phyloP scores from a whole-genome alignment of 2,797 vertebrate genomes.

The Gallirallus australis region DNA sequence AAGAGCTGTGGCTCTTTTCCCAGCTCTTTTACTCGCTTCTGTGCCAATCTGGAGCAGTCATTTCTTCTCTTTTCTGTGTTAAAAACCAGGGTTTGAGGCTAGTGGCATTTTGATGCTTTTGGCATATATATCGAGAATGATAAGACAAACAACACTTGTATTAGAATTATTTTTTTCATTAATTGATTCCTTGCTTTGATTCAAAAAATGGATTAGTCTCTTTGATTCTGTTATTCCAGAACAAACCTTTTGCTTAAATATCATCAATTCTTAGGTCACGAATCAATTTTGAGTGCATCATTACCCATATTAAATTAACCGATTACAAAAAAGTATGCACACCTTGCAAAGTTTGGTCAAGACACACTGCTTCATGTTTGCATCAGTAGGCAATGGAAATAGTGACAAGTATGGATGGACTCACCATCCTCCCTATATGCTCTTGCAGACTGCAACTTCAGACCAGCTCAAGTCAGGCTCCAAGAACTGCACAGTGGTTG shows the following conservation, averaged over 20 bases:
- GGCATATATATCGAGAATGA: neutral
- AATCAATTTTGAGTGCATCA: neutral
- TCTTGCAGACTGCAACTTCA: neutral
- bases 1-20: neutral
- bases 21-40: neutral
- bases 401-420: neutral
- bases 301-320: neutral
- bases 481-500: no score
- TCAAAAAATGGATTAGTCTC: neutral
- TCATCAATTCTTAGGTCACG: neutral
- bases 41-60: neutral
- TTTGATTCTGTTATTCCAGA: neutral
- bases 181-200: neutral
- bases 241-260: neutral
- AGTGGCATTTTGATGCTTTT: neutral
- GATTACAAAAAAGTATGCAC: fast-evolving
- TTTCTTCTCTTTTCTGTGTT: neutral
- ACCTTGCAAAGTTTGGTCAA: neutral
- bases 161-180: neutral
- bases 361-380: neutral
- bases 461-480: neutral
- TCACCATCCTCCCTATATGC: fast-evolving
- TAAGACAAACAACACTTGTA: neutral
- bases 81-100: neutral
- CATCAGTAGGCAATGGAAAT: neutral